Base-by-base conservation (phyloP, 2,113 vertebrate genomes). In the Lamprotornis superbus region DNA sequence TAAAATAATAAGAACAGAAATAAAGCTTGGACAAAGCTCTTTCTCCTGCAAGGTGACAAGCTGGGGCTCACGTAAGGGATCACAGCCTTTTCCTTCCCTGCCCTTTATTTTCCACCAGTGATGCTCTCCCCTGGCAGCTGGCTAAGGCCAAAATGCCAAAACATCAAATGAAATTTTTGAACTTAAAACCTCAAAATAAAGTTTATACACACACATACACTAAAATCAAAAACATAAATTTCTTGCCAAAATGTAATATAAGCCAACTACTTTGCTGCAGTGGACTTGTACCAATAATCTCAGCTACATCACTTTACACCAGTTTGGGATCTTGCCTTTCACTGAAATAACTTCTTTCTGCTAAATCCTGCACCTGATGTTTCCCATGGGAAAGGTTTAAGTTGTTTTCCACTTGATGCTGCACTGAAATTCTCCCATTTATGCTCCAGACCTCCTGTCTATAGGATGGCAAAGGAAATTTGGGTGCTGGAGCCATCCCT, bases 1-100 rank as follows among this genome's bases (percentile, higher is more conserved):
- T 63, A 68, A 94, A 96, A 52, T 44, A 90, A 89, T 16, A 61
- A 74, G 47, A 84, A 47, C 23, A 83, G 89, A 94, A 84, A 82
- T 37, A 13, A 89, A 79, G 18, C 52, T 55, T 71, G 94, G 73
- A 67, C 40, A 63, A 76, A 93, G 28, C 49, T 89, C 37, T 79
- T 85, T 82, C 57, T 87, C 77, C 80, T 53, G 33, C 0, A 16
- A 63, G 52, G 68, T 14, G 60, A 47, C n/a, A 69, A 71, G 73
- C 56, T 68, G 5, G 1, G 9, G 47, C 90, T 87, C 2, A 0
- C 56, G 23, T 0, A 3, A 78, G 24, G 64, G 63, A 78, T 37
- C 67, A n/a, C 16, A 7, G 61, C 31, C 49, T 71, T 49, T 67
- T 53, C 55, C 67, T 82, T 75, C 40, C 67, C 74, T 40, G 50